These are phyloP conservation scores for Bovichtus variegatus DNA, from an alignment of 2,797 vertebrate species.

Conservation along the genomic window DNA sequence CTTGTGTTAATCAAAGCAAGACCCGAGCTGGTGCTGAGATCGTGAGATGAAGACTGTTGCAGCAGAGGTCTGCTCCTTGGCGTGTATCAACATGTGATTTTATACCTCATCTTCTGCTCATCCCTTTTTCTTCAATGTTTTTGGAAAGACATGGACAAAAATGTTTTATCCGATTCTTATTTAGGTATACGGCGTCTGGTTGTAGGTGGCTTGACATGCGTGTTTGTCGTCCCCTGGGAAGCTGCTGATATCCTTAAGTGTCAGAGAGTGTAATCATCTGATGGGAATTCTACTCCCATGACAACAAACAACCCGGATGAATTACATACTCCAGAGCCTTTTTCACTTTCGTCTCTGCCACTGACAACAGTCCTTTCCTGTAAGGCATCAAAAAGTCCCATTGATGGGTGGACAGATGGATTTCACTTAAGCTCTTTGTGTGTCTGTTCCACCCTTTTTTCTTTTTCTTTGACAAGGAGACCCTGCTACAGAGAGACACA, in stretches of 20 bases:
- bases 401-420: constrained; percentile 39
- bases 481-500: constrained; percentile 10
- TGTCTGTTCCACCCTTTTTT: constrained; percentile 31
- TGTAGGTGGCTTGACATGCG: background rate
- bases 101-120: background rate
- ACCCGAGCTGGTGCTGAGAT: constrained; percentile 14
- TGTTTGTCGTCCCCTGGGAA: background rate
- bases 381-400: constrained; percentile 37
- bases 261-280: constrained; percentile 10
- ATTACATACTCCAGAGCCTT: constrained; percentile 20
- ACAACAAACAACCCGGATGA: constrained; percentile 13
- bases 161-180: background rate
- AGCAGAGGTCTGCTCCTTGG: background rate
- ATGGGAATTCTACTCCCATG: background rate
- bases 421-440: constrained; percentile 49
- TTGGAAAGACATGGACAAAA: background rate
- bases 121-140: too few species aligned
- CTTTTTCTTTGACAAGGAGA: constrained; percentile 32
- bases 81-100: too few species aligned
- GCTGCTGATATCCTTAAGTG: background rate
- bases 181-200: background rate
- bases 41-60: constrained; percentile 6
- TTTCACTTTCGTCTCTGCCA: constrained; percentile 9
- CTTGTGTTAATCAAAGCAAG: constrained; percentile 59
- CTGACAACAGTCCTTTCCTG: constrained; percentile 39